A percentile compares a stretch with the other conserved stretches of the same genome.
These are phyloP conservation scores for Chlamydotis undulata DNA, from an alignment of 2,113 vertebrate species.

Conservation along the genomic window DNA sequence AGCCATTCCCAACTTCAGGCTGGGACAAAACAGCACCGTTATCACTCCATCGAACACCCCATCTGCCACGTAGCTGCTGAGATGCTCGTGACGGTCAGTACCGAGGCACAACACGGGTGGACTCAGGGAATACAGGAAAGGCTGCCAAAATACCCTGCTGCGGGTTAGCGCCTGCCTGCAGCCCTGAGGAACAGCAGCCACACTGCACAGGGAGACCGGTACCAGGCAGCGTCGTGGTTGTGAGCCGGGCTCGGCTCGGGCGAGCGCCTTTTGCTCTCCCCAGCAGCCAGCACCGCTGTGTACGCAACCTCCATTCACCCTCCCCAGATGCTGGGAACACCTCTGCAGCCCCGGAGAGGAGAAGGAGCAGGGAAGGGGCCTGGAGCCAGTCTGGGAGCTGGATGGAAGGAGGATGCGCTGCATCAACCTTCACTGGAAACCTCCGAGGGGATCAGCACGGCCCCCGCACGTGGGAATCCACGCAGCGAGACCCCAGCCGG, in stretches of 20 bases:
- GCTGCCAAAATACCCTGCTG: neutral
- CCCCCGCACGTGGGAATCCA: neutral
- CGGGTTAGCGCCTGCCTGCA: neutral
- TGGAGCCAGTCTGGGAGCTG: neutral
- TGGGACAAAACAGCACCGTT: fast-evolving
- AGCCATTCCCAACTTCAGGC: neutral
- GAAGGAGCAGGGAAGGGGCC: neutral
- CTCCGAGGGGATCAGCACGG: neutral
- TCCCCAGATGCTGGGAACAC: neutral
- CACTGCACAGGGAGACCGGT: fast-evolving
- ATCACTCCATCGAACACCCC: neutral
- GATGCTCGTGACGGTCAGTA: neutral
- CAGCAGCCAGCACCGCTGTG: neutral
- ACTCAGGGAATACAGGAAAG: neutral
- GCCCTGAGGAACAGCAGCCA: neutral
- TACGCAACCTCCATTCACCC: neutral
- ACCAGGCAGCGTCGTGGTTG: fast-evolving
- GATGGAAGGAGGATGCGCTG: neutral
- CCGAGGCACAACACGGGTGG: fast-evolving
- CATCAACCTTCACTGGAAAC: neutral
- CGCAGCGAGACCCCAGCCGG: neutral
- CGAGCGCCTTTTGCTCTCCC: neutral
- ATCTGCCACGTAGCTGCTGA: neutral
- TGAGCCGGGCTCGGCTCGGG: neutral
- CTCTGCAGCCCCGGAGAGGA: neutral